Conservation (phyloP, 2,797 vertebrate genomes). For the Phataginus tetradactyla region DNA sequence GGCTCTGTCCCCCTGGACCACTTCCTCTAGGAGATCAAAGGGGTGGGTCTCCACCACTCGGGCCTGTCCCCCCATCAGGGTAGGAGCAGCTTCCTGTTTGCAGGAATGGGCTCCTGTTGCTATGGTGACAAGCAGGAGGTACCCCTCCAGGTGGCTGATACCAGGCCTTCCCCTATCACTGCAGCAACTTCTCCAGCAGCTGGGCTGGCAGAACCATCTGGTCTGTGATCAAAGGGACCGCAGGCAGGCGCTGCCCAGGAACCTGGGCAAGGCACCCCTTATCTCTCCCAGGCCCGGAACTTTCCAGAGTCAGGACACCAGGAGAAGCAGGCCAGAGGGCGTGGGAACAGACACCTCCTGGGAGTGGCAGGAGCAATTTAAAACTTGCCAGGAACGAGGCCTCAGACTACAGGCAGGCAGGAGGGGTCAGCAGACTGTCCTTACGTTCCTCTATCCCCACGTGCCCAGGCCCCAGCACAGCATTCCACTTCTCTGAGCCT, state of each 20-base stretch:
- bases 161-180: background rate
- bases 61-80: background rate
- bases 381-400: conserved; percentile 7
- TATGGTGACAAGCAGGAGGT: background rate
- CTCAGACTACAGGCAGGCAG: background rate
- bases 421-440: background rate
- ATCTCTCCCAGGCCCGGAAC: conserved; percentile 67
- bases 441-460: background rate
- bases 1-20: background rate
- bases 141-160: conserved; percentile 65
- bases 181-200: background rate
- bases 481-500: background rate
- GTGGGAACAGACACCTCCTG: conserved; percentile 51
- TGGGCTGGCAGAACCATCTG: conserved; percentile 42
- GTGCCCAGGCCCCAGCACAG: background rate
- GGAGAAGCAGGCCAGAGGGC: conserved; percentile 47
- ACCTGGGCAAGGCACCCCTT: conserved; percentile 57
- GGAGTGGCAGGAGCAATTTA: background rate
- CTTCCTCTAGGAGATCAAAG: conserved; percentile 63
- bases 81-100: conserved; percentile 72
- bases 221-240: conserved; percentile 52
- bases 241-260: background rate
- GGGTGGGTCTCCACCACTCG: background rate
- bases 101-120: background rate
- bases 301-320: conserved; percentile 64